Evolutionary conservation across 2,113 vertebrate species (phyloP), one percentile per base, ranked within the genome.

Genomic region (Ondatra zibethicus): DNA sequence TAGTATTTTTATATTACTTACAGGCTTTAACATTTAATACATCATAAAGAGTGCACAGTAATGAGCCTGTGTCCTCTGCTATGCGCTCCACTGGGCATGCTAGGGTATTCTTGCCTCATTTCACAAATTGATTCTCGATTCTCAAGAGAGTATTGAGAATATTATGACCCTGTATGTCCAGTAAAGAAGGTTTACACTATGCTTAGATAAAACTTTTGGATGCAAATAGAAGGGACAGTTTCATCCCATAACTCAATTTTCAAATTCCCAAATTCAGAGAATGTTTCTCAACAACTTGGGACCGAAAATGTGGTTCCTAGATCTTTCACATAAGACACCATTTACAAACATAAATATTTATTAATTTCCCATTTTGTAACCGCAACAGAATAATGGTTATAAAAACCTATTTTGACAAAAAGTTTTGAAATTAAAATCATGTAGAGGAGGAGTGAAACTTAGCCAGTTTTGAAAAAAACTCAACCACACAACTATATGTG

Each of bases 111-210:
- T 75, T 87, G 77, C 58, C 47, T 92, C 6, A 36, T 23, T 80
- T 95, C 58, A 92, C n/a, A 89, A 50, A 23, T 76, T 76, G 50
- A 88, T 76, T 95, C 68, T 86, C 89, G 45, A 94, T 88, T 65
- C 45, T 94, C 16, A 76, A 7, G 52, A 58, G 36, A 73, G 29
- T 70, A 33, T 10, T 77, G 21, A 91, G 86, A 36, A 92, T 33
- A 25, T 0, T 75, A 88, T 93, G 50, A 65, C 17, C 12, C 2
- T 23, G 47, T 72, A 9, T 70, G 78, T 72, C 36, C 19, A 93
- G 23, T 58, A 14, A 93, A 45, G 36, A 87, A 92, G 95, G 68
- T n/a, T 7, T 33, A 9, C 39, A 80, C 1, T 42, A 12, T 45
- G 6, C 82, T 84, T 90, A 84, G 86, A 72, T 65, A 1, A 80